Evolutionary conservation across 2,113 vertebrate species (phyloP), one percentile per base, ranked within the genome.

Genomic region (Aegithalos caudatus): DNA sequence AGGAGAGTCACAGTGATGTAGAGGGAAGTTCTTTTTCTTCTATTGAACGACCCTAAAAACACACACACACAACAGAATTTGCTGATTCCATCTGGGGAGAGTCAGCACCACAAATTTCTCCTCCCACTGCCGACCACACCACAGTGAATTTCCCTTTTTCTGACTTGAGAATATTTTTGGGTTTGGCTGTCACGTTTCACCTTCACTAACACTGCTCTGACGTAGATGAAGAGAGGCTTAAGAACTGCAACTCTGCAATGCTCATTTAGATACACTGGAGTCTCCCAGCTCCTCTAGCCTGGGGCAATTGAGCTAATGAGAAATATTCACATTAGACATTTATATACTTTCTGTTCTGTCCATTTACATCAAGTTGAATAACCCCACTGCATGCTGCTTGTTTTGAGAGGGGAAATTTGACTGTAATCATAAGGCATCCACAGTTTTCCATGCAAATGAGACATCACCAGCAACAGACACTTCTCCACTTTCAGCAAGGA

Each of bases 21-120:
- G 88, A 99, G 98, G 82, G 99, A 99, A 98, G 99, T 99, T 98
- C 98, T 98, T 97, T 99, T 99, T 98, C 99, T 99, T 97, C 98
- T 98, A 96, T 99, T 99, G 97, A 99, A 99, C 85, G 99, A 99
- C 79, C 99, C 99, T 99, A 97, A 96, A 98, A 98, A 86, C 96
- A 98, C 72, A 98, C 20, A 96, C 35, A 98, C n/a, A 98, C 92
- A 98, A 97, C 77, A 95, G 80, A 97, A 95, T 93, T 95, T 92
- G 94, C 79, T 97, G 88, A 92, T 97, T 94, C 94, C 57, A 47
- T 69, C 80, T 44, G 40, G 58, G 92, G 69, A 96, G 73, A 90
- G 53, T 64, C 62, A 2, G 66, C 60, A 84, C 51, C 22, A 4
- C 28, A 79, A 53, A 88, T 76, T 88, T 78, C 51, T 92, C 90